Base-by-base conservation (phyloP, 2,113 vertebrate species). In the Paratilapia polleni region DNA sequence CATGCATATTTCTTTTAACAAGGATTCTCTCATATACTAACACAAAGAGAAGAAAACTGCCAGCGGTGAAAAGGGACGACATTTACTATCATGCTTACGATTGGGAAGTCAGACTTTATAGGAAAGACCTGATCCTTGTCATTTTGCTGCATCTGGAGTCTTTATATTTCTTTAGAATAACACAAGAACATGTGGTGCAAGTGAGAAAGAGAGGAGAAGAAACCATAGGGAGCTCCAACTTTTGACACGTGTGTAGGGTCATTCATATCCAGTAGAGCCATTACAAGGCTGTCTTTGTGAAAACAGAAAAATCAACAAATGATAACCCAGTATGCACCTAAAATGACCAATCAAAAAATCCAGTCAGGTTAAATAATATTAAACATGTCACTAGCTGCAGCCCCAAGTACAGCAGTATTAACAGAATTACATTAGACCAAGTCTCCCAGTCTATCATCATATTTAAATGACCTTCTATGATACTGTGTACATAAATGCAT, bases 1-100 rank as follows among this genome's bases (percentile, higher is more conserved):
- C 79, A 68, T 87, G 70, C 90, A 87, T 87, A 82, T 90, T 90
- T 87, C 80, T 26, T 90, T 92, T 91, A 92, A 93, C 80, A 78
- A 92, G 91, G 80, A 62, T 81, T 74, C 36, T 76, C 41, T 78
- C n/a, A 81, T 75, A 82, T 4, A 60, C 20, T 58, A 87, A 92
- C 56, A 73, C 52, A 83, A 81, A n/a, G 79, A 63, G 19, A 24
- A 79, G 2, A 77, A 85, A 58, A 77, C 17, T 5, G 61, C 13
- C 22, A 26, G 73, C 49, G n/a, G 56, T 36, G 31, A 77, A 82
- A 24, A 83, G 11, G 68, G 62, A 26, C 12, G 26, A 81, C 66
- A 54, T 38, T 78, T 34, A 52, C 22, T 17, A 22, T 22, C 15
- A 80, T 8, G 4, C 22, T 17, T 49, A 12, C 43, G 22, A 38